Evolutionary conservation across 2,888 invertebrate genomes (phyloP).

Genomic region (Scaptomyza reducta): DNA sequence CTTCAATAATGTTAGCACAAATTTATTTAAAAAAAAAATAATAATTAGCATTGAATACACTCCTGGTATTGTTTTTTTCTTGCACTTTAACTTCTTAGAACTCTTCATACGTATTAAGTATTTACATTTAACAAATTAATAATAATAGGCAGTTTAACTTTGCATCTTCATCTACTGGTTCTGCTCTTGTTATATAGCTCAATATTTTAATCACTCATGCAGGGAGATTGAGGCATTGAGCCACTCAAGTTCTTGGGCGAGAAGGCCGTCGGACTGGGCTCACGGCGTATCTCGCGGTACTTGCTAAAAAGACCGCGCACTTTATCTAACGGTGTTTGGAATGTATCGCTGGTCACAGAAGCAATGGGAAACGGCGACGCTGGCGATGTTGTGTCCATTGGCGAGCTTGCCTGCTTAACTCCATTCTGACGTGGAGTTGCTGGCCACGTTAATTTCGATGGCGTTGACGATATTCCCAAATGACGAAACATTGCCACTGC

Average conservation of each 20-base stretch:
- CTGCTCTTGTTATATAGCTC: background rate
- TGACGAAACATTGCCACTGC: conserved; percentile 2
- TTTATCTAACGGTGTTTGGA: conserved; percentile 68
- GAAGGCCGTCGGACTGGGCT: conserved; percentile 11
- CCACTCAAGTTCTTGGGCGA: conserved; percentile 8
- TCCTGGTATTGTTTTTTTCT: background rate
- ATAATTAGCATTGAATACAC: conserved; percentile 5
- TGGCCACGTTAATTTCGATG: conserved; percentile 17
- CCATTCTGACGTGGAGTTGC: conserved; percentile 5
- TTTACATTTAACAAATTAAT: conserved; percentile 11
- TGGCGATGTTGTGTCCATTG: conserved; percentile 15
- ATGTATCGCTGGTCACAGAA: conserved; percentile 30
- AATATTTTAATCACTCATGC: conserved; percentile 32
- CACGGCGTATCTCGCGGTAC: conserved; percentile 64
- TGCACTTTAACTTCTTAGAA: background rate
- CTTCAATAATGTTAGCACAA: conserved; percentile 10
- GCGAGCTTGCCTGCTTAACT: background rate
- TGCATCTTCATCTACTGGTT: conserved; percentile 1
- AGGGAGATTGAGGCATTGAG: background rate
- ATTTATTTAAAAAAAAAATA: conserved; percentile 19
- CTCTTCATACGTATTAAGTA: conserved; percentile 4
- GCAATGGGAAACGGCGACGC: conserved; percentile 21
- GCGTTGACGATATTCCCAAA: conserved; percentile 2
- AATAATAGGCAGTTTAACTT: conserved; percentile 32
- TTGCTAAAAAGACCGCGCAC: conserved; percentile 68